These are phyloP conservation scores for Epsilonema sp. DNA, from an alignment of 2,888 invertebrate species.

Conservation along the genomic window DNA sequence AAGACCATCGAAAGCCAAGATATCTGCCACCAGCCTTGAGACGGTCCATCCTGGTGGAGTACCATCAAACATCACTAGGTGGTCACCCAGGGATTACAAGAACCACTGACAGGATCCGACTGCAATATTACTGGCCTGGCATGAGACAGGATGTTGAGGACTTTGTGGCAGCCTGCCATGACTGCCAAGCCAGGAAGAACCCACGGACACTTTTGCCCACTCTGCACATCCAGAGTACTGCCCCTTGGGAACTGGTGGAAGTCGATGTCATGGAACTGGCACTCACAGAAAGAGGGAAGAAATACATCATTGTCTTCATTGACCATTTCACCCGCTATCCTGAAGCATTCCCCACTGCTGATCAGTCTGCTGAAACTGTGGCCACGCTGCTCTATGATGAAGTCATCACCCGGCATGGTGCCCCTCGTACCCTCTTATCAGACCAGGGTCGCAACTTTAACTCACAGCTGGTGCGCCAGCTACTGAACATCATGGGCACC, in stretches of 20 bases:
- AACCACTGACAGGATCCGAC: background rate
- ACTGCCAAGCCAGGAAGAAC: constrained; percentile 10
- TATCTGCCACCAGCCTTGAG: background rate
- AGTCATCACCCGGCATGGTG: constrained; percentile 11
- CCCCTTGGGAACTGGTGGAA: background rate
- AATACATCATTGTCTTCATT: constrained; percentile 13
- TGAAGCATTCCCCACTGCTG: constrained; percentile 17
- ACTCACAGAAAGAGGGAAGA: constrained; percentile 7
- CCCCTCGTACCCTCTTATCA: constrained; percentile 11
- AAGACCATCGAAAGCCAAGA: background rate
- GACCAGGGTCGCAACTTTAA: constrained; percentile 13
- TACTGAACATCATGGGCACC: constrained; percentile 8
- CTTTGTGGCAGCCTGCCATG: constrained; percentile 9
- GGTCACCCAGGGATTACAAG: background rate
- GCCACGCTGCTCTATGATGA: constrained; percentile 12
- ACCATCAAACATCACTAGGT: background rate
- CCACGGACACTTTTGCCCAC: background rate
- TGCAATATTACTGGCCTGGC: constrained; percentile 9
- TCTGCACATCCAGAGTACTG: background rate
- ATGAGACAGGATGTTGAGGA: constrained; percentile 9
- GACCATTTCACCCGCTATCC: constrained; percentile 12
- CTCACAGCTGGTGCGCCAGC: constrained; percentile 8
- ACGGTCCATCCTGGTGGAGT: background rate
- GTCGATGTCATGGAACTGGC: constrained; percentile 10
- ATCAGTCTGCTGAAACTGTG: constrained; percentile 19